These are phyloP conservation scores for Trissoscelio sp. DNA, from an alignment of 2,888 invertebrate species.

Conservation along the genomic window DNA sequence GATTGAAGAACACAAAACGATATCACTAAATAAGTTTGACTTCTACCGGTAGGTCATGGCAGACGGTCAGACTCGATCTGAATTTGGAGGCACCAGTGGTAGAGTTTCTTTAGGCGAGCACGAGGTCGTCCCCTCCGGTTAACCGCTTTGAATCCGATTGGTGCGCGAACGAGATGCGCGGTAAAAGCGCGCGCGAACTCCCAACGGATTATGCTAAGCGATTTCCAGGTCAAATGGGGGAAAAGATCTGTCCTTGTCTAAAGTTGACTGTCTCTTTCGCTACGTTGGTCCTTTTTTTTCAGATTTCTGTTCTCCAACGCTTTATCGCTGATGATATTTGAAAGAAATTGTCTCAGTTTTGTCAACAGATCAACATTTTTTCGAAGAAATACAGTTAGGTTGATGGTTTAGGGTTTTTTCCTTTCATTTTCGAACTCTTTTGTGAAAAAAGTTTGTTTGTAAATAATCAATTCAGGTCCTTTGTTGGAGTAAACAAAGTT, in stretches of 20 bases:
- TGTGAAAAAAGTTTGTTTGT: too few relatives aligned
- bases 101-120: constrained; percentile 67
- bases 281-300: constrained; percentile 21
- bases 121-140: constrained; percentile 79
- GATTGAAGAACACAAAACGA: too few relatives aligned
- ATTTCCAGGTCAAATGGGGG: constrained; percentile 45
- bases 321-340: constrained; percentile 49
- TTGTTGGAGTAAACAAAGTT: too few relatives aligned
- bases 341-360: too few relatives aligned
- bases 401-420: too few relatives aligned
- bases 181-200: constrained; percentile 79
- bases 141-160: constrained; percentile 80
- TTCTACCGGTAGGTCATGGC: constrained; percentile 69
- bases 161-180: constrained; percentile 80
- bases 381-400: too few relatives aligned
- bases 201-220: constrained; percentile 82
- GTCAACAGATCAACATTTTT: too few relatives aligned
- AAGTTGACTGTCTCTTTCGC: too few relatives aligned
- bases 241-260: too few relatives aligned
- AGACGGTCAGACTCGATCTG: constrained; percentile 77
- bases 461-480: too few relatives aligned
- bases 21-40: too few relatives aligned
- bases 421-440: too few relatives aligned
- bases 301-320: constrained; percentile 23
- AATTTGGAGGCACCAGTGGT: constrained; percentile 35